A percentile compares a stretch with the other conserved stretches of the same genome.
These are phyloP conservation scores for Furcula furcula DNA, from an alignment of 2,888 invertebrate species.

Conservation along the genomic window DNA sequence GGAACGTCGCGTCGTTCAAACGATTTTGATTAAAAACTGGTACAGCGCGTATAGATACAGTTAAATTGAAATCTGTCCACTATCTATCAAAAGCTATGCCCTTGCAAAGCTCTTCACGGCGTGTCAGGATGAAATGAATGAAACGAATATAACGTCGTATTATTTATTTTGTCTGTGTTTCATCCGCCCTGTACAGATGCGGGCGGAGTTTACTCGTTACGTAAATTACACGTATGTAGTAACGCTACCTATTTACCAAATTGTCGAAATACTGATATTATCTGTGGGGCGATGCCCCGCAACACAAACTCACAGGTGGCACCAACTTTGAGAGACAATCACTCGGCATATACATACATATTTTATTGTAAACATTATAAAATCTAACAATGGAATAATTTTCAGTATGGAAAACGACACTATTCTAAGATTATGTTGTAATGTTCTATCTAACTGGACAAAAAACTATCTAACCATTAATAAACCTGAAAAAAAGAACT, in stretches of 20 bases:
- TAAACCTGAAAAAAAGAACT: no score
- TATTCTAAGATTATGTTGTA: constrained; percentile 21
- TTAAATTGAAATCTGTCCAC: no score
- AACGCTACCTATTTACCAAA: constrained; percentile 77
- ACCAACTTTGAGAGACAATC: constrained; percentile 57
- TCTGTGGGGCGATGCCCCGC: constrained; percentile 65
- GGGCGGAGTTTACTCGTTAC: constrained; percentile 61
- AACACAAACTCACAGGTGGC: constrained; percentile 69
- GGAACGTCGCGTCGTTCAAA: no score
- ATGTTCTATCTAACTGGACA: constrained; percentile 31
- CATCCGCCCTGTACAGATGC: constrained; percentile 69
- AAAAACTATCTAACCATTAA: no score
- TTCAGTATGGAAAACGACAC: constrained; percentile 25
- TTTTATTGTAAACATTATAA: constrained; percentile 41
- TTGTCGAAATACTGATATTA: constrained; percentile 79
- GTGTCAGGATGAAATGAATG: constrained; percentile 35
- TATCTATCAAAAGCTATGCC: no score
- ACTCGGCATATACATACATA: constrained; percentile 27
- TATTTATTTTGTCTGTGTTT: constrained; percentile 77
- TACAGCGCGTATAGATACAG: no score
- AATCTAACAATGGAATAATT: constrained; percentile 31
- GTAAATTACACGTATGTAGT: constrained; percentile 70
- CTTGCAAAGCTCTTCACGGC: no score
- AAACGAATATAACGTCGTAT: constrained; percentile 74
- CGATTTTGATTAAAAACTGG: no score